Percentiles rank a stretch among this genome's conserved stretches.
Evolutionary conservation across 1,140 invertebrate genomes (phyloP).

Genomic region (Drosophila murphyi): DNA sequence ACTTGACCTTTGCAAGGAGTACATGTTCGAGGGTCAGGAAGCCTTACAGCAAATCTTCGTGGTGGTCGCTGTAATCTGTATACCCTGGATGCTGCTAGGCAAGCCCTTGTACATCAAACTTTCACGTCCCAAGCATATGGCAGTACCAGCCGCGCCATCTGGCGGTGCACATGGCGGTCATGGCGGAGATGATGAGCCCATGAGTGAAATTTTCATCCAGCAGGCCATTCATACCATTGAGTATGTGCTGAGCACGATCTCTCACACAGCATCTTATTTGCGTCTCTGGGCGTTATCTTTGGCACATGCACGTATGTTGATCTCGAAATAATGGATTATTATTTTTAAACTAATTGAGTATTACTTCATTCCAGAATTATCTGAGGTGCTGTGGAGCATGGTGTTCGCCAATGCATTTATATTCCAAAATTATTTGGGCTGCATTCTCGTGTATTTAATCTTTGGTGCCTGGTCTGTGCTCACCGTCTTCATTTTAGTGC

Average conservation of each 20-base stretch:
- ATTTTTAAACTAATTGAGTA: background rate
- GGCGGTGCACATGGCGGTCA: conserved; percentile 48
- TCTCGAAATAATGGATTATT: background rate
- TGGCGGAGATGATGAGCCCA: conserved; percentile 87
- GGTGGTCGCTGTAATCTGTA: conserved; percentile 90
- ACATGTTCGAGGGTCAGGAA: conserved; percentile 91
- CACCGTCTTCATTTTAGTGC: conserved; percentile 96
- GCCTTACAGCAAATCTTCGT: conserved; percentile 90
- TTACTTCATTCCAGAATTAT: conserved; percentile 88
- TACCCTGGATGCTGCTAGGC: conserved; percentile 96
- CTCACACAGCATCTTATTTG: conserved; percentile 98
- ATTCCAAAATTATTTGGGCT: conserved; percentile 38
- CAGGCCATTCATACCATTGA: conserved; percentile 98
- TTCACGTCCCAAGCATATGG: conserved; percentile 22
- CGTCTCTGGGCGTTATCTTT: conserved; percentile 98
- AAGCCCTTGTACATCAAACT: conserved; percentile 91
- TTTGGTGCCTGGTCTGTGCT: conserved; percentile 94
- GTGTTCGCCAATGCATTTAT: conserved; percentile 86
- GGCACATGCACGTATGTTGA: conserved; percentile 93
- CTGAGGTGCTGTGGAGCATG: conserved; percentile 96
- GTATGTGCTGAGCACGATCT: conserved; percentile 97
- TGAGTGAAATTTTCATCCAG: conserved; percentile 95
- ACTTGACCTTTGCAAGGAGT: conserved; percentile 87
- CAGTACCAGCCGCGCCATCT: background rate
- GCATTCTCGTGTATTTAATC: conserved; percentile 88